phyloP scores from a whole-genome alignment of 2,797 vertebrate species.

The Lagorchestes hirsutus region DNA sequence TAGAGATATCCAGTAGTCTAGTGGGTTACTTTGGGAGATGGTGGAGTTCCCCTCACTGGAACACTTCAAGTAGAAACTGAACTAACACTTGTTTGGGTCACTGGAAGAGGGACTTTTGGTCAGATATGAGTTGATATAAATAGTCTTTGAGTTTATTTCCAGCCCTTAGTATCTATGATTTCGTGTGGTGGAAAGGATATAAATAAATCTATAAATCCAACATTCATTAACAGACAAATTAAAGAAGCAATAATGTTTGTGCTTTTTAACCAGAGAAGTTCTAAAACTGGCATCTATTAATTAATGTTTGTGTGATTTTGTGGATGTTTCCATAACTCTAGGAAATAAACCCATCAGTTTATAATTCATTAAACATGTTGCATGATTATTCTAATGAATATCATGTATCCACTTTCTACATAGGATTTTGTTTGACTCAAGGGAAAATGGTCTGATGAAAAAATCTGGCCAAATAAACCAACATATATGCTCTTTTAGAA shows the following conservation, averaged over 20 bases:
- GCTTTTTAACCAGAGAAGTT: background rate
- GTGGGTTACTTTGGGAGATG: background rate
- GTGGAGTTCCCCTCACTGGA: background rate
- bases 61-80: background rate
- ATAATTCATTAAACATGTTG: background rate
- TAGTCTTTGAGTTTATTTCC: background rate
- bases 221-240: background rate
- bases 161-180: background rate
- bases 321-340: background rate
- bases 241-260: background rate
- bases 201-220: background rate
- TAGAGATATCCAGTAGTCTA: background rate
- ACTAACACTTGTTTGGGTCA: background rate
- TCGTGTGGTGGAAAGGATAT: background rate
- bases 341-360: background rate
- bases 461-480: background rate
- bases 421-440: background rate
- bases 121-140: background rate
- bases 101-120: background rate
- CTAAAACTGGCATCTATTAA: background rate
- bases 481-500: background rate
- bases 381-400: background rate
- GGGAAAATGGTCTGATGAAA: background rate
- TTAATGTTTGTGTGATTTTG: background rate
- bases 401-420: background rate